phyloP scores from a whole-genome alignment of 2,888 invertebrate genomes.

The Plemyria rubiginata region DNA sequence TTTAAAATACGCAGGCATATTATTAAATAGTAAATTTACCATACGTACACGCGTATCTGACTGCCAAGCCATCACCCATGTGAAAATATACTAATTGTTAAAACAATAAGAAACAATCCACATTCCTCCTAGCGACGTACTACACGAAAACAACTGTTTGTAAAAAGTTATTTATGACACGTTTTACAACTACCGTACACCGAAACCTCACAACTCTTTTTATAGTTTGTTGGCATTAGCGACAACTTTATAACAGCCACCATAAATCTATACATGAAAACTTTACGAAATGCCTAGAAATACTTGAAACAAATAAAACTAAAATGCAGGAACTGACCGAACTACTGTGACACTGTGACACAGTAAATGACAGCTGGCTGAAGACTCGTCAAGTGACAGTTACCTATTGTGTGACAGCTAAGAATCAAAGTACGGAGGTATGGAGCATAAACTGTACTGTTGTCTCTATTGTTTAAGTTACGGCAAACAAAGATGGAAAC shows the following conservation, averaged over 20 bases:
- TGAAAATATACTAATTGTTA: constrained; percentile 76
- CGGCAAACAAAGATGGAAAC: constrained; percentile 12
- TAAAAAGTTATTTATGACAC: constrained; percentile 77
- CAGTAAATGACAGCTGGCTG: constrained; percentile 51
- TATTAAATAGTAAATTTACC: constrained; percentile 30
- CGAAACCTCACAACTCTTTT: constrained; percentile 56
- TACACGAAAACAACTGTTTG: constrained; percentile 72
- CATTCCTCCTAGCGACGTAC: constrained; percentile 74
- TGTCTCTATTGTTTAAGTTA: constrained; percentile 16
- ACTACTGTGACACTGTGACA: constrained; percentile 65
- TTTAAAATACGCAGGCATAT: constrained; percentile 25
- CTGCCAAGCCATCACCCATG: constrained; percentile 85
- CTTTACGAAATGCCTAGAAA: constrained; percentile 63
- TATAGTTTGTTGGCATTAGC: constrained; percentile 65
- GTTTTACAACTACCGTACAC: constrained; percentile 69
- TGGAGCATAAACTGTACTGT: constrained; percentile 10
- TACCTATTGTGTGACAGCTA: constrained; percentile 25
- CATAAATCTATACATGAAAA: constrained; percentile 71
- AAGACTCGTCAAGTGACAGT: constrained; percentile 33
- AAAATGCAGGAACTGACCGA: constrained; percentile 63
- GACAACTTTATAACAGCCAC: constrained; percentile 54
- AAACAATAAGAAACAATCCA: constrained; percentile 74
- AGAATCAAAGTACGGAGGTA: too few species aligned
- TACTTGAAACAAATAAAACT: constrained; percentile 79
- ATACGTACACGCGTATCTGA: constrained; percentile 82